phyloP scores from a whole-genome alignment of 2,888 invertebrate species.

The Ametastegia equiseti region DNA sequence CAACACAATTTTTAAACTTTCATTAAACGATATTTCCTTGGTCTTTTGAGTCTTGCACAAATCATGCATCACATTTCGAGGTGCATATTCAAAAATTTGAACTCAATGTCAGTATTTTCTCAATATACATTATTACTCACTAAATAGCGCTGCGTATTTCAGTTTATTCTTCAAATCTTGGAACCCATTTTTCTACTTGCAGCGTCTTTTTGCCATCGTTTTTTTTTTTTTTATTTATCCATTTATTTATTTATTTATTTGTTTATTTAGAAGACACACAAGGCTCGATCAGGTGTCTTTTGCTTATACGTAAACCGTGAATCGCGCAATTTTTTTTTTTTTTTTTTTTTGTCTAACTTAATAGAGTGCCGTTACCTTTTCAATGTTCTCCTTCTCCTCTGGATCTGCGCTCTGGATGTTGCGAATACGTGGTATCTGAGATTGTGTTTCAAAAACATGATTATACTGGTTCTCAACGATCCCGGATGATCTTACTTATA shows the following conservation, averaged over 20 bases:
- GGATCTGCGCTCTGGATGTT: slow-evolving; percentile 78
- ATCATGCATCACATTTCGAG: slow-evolving; percentile 50
- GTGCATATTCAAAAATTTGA: no score
- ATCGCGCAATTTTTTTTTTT: slow-evolving; percentile 33
- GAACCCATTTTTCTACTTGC: slow-evolving; percentile 49
- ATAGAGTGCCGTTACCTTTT: slow-evolving; percentile 79
- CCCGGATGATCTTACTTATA: slow-evolving; percentile 8
- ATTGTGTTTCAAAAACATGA: slow-evolving; percentile 72
- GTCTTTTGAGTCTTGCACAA: slow-evolving; percentile 49
- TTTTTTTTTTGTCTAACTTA: slow-evolving; percentile 52
- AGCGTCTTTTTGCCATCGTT: background rate
- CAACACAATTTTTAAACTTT: slow-evolving; percentile 69
- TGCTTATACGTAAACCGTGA: slow-evolving; percentile 3
- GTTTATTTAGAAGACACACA: background rate
- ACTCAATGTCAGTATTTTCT: slow-evolving; percentile 39
- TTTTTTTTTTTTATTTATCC: slow-evolving; percentile 18
- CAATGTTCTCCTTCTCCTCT: slow-evolving; percentile 81
- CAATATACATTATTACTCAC: slow-evolving; percentile 29
- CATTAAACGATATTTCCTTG: slow-evolving; percentile 59
- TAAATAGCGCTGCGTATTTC: background rate
- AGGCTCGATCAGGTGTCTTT: slow-evolving; percentile 9
- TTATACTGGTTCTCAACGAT: slow-evolving; percentile 63
- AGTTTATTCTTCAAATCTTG: background rate
- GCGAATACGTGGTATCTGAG: slow-evolving; percentile 75
- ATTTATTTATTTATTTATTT: slow-evolving; percentile 3